Conservation (phyloP, 2,797 vertebrate species). For the Heteromormyrus szaboi region DNA sequence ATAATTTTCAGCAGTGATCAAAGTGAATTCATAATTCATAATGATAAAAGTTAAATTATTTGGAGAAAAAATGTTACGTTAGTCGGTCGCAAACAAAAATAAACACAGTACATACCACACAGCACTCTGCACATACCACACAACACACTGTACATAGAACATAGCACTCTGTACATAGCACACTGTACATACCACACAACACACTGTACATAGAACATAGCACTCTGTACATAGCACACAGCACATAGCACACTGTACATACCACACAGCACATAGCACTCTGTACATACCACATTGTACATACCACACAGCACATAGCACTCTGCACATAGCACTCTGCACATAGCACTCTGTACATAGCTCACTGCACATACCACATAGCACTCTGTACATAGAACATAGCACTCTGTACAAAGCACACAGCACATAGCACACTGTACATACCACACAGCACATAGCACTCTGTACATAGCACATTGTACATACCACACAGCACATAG, state of each 20-base stretch:
- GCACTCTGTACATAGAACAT: background rate
- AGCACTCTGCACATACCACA: background rate
- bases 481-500: too few species aligned
- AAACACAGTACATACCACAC: background rate
- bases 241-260: background rate
- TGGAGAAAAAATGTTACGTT: background rate
- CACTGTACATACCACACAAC: too few species aligned
- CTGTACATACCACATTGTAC: background rate
- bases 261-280: background rate
- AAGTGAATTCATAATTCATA: background rate
- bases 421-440: background rate
- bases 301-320: too few species aligned
- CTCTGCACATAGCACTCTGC: background rate
- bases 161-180: background rate
- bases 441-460: too few species aligned
- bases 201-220: background rate
- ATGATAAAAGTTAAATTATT: background rate
- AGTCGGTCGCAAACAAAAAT: background rate
- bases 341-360: background rate
- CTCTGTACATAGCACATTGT: too few species aligned
- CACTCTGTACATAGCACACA: too few species aligned
- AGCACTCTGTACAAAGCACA: background rate
- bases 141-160: background rate
- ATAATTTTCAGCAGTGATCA: background rate
- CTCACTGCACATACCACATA: too few species aligned